Conservation (phyloP, 2,888 invertebrate species). For the Sycophila texana region DNA sequence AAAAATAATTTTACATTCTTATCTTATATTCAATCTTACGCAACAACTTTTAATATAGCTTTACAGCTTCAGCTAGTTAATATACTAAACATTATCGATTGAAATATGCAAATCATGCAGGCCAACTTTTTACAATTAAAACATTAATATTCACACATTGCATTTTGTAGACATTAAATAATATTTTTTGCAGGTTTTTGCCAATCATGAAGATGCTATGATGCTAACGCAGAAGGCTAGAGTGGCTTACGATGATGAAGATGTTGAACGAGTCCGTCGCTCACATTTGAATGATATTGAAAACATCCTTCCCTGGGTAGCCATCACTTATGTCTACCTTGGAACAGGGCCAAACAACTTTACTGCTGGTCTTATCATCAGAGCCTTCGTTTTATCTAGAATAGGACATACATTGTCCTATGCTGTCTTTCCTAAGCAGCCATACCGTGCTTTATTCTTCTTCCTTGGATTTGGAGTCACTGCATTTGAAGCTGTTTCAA, state of each 20-base stretch:
- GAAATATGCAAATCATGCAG: too few relatives aligned
- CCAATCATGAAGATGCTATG: slow-evolving; percentile 65
- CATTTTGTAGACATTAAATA: too few relatives aligned
- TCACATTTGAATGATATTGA: slow-evolving; percentile 80
- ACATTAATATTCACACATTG: too few relatives aligned
- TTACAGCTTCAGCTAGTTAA: too few relatives aligned
- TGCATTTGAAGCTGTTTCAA: slow-evolving; percentile 73
- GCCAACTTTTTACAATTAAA: too few relatives aligned
- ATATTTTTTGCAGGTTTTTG: slow-evolving; percentile 63
- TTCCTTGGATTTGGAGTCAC: slow-evolving; percentile 72
- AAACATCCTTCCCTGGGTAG: slow-evolving; percentile 78
- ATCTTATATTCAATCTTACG: too few relatives aligned
- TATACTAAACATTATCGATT: too few relatives aligned
- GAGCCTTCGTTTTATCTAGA: slow-evolving; percentile 76
- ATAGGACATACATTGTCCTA: slow-evolving; percentile 78
- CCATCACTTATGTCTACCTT: slow-evolving; percentile 77
- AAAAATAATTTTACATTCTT: too few relatives aligned
- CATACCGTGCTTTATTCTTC: slow-evolving; percentile 76
- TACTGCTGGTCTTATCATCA: slow-evolving; percentile 77
- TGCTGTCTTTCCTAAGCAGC: slow-evolving; percentile 76
- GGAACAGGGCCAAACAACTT: slow-evolving; percentile 76
- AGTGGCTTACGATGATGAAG: slow-evolving; percentile 70
- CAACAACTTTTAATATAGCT: too few relatives aligned
- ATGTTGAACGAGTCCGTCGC: slow-evolving; percentile 78
- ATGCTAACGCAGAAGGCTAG: slow-evolving; percentile 51